Percentiles rank a stretch among this genome's conserved stretches.
Evolutionary conservation across 2,113 vertebrate genomes (phyloP).

Genomic region (Ptilonorhynchus violaceus): DNA sequence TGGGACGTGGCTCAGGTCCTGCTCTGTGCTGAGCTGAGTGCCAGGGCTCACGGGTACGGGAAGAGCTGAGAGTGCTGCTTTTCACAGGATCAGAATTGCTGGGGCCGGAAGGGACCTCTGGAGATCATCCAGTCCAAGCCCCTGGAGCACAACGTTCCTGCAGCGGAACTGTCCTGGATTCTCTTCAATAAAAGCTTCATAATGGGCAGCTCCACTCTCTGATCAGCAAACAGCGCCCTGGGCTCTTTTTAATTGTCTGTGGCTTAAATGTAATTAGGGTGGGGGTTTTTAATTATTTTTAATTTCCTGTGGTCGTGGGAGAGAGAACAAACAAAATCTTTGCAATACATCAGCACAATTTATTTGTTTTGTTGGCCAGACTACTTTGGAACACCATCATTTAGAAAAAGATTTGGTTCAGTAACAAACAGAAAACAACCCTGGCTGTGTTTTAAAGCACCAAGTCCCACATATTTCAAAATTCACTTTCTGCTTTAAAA

Average conservation of each 20-base stretch:
- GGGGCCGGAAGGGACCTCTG: background rate
- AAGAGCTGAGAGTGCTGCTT: background rate
- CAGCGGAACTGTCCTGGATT: background rate
- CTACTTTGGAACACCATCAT: background rate
- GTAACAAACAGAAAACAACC: background rate
- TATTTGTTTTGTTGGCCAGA: background rate
- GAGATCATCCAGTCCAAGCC: accelerated
- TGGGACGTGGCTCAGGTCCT: background rate
- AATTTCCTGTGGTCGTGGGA: background rate
- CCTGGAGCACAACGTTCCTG: accelerated
- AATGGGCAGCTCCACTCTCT: background rate
- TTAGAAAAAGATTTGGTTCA: background rate
- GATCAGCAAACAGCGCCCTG: background rate
- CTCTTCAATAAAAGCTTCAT: background rate
- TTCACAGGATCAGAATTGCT: background rate
- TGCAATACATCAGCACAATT: background rate
- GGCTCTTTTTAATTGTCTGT: background rate
- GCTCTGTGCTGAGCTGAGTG: background rate
- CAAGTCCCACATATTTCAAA: background rate
- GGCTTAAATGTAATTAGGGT: background rate
- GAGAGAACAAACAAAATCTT: background rate
- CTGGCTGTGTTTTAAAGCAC: background rate
- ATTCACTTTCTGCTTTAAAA: background rate
- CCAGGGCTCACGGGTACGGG: accelerated
- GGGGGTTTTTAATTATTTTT: background rate